These are phyloP conservation scores for Archaeoteleia sp. DNA, from an alignment of 2,888 invertebrate genomes.

Conservation along the genomic window DNA sequence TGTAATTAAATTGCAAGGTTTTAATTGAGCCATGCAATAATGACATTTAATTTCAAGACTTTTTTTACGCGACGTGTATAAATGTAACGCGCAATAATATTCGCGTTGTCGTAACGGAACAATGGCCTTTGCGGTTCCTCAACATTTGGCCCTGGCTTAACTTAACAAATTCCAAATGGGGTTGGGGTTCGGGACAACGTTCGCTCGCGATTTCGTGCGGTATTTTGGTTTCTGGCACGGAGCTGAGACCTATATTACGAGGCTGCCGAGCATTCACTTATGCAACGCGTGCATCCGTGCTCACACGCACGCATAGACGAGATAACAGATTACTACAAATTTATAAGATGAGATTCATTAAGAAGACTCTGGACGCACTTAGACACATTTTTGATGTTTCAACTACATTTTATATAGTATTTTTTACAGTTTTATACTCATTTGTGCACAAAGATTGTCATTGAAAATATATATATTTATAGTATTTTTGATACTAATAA, in stretches of 20 bases:
- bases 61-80: not conserved
- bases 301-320: too few relatives aligned
- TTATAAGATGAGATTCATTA: too few relatives aligned
- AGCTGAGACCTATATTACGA: conserved; percentile 69
- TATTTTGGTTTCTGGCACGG: conserved; percentile 73
- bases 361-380: too few relatives aligned
- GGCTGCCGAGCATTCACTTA: conserved; percentile 41
- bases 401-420: too few relatives aligned
- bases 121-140: conserved; percentile 52
- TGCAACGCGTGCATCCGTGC: conserved; percentile 46
- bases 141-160: conserved; percentile 55
- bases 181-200: conserved; percentile 53
- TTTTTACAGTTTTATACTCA: too few relatives aligned
- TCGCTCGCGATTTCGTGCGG: conserved; percentile 53
- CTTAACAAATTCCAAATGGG: conserved; percentile 47
- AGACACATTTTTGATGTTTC: too few relatives aligned
- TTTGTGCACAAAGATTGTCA: too few relatives aligned
- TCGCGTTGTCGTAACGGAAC: conserved; percentile 28
- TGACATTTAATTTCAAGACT: not conserved
- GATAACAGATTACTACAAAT: conserved; percentile 29
- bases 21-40: too few relatives aligned
- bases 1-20: too few relatives aligned
- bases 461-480: too few relatives aligned
- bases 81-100: conserved; percentile 2
- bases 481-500: too few relatives aligned